Base-by-base conservation (phyloP, 2,797 vertebrate genomes). In the Thalassophryne amazonica region DNA sequence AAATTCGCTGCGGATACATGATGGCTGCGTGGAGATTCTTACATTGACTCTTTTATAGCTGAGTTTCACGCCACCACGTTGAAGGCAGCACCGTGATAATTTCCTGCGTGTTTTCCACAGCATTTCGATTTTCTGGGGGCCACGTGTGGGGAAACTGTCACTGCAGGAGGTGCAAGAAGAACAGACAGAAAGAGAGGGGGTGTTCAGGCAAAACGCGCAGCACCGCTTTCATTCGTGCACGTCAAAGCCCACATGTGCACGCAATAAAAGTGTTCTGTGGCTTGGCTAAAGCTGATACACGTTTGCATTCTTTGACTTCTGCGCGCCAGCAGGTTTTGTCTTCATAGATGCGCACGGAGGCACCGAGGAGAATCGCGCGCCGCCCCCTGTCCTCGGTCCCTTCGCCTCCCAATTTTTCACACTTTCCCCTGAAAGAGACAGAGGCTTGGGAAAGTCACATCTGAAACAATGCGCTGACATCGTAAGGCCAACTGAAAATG, bases 311-410 rank as follows among this genome's bases (percentile, higher is more conserved):
- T 62, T 52, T 9, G 23, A 28, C 69, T 33, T 53, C 85, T 81
- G 80, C 81, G 60, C 50, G 32, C 63, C 51, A 9, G 16, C 40
- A 28, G 18, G 50, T 81, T 81, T 89, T 86, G 82, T 88, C 73
- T 80, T 57, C 50, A 28, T 49, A 70, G 54, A 69, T 73, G 65
- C 47, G 42, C 48, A 39, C 25, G 52, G 84, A 73, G 80, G 79
- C 79, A 89, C 90, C 90, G 89, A 90, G 90, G 90, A 92, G 81
- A 93, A 93, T 93, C 66, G 88, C 45, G 89, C 51, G 77, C 87
- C 90, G 88, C 90, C 91, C 81, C 80, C 82, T 60, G 83, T 81
- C 81, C 85, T 75, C 86, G 73, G 81, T 73, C 50, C 46, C 71
- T n/a, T 86, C 83, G 83, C 81, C 81, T 81, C 76, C 65, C 76